These are phyloP conservation scores for Pelodytes ibericus DNA, from an alignment of 2,797 vertebrate species.

Conservation along the genomic window DNA sequence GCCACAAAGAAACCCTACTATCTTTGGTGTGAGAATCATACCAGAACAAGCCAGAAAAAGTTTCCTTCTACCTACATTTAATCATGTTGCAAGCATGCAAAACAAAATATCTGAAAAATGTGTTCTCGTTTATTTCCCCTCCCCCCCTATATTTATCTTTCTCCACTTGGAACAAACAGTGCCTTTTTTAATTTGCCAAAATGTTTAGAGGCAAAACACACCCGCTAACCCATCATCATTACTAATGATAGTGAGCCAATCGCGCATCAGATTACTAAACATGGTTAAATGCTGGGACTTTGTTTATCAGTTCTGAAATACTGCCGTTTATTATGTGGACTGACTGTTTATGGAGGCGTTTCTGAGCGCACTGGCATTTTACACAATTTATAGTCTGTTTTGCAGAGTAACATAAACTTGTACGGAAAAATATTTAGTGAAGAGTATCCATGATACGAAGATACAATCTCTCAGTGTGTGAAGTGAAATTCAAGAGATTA, in stretches of 20 bases:
- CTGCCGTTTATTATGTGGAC: not conserved
- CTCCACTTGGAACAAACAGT: too few relatives aligned
- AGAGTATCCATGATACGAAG: not conserved
- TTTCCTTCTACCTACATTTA: too few relatives aligned
- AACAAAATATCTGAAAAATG: too few relatives aligned
- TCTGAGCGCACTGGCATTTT: not conserved
- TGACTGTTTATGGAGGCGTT: constrained; percentile 25
- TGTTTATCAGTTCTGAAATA: constrained; percentile 18
- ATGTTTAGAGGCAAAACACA: not conserved
- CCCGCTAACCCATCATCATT: not conserved
- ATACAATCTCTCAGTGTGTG: too few relatives aligned
- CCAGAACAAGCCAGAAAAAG: too few relatives aligned
- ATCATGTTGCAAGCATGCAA: too few relatives aligned
- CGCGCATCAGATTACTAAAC: not conserved
- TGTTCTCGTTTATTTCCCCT: too few relatives aligned
- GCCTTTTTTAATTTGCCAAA: too few relatives aligned
- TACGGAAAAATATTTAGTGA: constrained; percentile 23
- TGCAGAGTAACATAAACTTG: constrained; percentile 25
- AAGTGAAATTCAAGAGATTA: too few relatives aligned
- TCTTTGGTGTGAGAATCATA: too few relatives aligned
- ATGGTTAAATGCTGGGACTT: constrained; percentile 1
- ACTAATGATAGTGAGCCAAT: not conserved
- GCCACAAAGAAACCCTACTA: too few relatives aligned
- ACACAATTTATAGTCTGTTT: constrained; percentile 15
- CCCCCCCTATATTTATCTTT: too few relatives aligned